Percentiles rank a stretch among this genome's conserved stretches.
phyloP scores from a whole-genome alignment of 2,888 invertebrate species.

The Meta bourneti region DNA sequence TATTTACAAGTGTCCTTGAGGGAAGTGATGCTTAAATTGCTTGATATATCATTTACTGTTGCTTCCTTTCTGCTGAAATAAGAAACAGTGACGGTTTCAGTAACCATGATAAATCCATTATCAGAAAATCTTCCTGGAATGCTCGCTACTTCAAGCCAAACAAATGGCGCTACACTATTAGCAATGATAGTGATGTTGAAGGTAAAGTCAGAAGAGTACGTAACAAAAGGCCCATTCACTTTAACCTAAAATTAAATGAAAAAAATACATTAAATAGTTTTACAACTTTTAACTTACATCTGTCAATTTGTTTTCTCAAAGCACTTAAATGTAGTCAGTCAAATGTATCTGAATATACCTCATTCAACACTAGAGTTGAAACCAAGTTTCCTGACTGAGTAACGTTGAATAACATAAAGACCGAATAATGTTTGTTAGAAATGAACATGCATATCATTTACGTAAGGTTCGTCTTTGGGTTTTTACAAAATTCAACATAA shows the following conservation, averaged over 20 bases:
- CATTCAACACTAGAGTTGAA: neutral
- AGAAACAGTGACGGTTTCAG: constrained; percentile 1
- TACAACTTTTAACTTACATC: neutral
- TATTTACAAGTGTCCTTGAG: constrained; percentile 35
- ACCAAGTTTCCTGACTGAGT: neutral
- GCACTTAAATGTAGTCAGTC: neutral
- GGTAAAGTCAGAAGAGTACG: constrained; percentile 40
- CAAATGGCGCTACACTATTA: constrained; percentile 84
- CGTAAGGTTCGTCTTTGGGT: too few relatives aligned
- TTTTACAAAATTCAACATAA: too few relatives aligned
- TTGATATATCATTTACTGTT: neutral
- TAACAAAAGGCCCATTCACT: constrained; percentile 67
- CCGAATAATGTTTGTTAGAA: too few relatives aligned
- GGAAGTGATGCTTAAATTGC: constrained; percentile 36
- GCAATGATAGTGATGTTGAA: constrained; percentile 65
- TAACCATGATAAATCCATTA: constrained; percentile 85
- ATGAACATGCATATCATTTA: too few relatives aligned
- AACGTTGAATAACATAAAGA: too few relatives aligned
- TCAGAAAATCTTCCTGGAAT: constrained; percentile 86
- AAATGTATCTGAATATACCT: neutral
- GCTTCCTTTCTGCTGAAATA: constrained; percentile 41
- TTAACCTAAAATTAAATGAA: constrained; percentile 77
- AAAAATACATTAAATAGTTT: neutral
- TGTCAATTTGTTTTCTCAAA: neutral
- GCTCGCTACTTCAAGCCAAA: constrained; percentile 82